These are phyloP conservation scores for Brachyptera risi DNA, from an alignment of 2,888 invertebrate genomes.

Conservation along the genomic window DNA sequence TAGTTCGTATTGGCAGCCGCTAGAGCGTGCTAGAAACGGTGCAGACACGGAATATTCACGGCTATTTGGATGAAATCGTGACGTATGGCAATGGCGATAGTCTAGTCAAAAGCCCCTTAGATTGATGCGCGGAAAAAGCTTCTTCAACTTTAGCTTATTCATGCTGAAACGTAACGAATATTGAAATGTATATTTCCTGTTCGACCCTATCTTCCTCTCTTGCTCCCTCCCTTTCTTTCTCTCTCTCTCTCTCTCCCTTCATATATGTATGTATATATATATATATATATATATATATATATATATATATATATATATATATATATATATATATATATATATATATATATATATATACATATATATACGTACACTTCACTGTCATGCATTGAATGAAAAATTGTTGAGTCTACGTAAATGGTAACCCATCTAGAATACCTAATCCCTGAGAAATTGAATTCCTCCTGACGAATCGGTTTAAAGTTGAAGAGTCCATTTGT, in stretches of 20 bases:
- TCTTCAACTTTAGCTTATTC: neutral
- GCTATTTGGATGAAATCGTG: neutral
- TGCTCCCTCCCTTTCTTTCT: no score
- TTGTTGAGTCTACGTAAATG: neutral
- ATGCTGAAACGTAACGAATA: conserved; percentile 8
- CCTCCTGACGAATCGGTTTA: neutral
- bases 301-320: neutral
- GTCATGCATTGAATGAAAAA: no score
- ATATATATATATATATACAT: no score
- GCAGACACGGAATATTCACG: neutral
- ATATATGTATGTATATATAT: neutral
- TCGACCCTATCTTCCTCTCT: no score
- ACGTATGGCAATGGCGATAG: neutral
- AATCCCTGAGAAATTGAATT: neutral
- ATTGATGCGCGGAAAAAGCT: conserved; percentile 11
- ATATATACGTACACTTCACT: no score
- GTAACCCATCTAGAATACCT: neutral
- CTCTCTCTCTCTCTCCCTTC: neutral
- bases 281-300: neutral
- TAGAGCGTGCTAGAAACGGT: neutral
- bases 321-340: no score
- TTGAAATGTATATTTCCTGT: conserved; percentile 21
- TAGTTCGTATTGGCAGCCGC: neutral
- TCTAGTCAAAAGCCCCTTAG: neutral
- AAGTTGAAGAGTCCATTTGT: no score